These are phyloP conservation scores for Actinostola sp. DNA, from an alignment of 92 coral and sea anemone genomes.

Conservation along the genomic window DNA sequence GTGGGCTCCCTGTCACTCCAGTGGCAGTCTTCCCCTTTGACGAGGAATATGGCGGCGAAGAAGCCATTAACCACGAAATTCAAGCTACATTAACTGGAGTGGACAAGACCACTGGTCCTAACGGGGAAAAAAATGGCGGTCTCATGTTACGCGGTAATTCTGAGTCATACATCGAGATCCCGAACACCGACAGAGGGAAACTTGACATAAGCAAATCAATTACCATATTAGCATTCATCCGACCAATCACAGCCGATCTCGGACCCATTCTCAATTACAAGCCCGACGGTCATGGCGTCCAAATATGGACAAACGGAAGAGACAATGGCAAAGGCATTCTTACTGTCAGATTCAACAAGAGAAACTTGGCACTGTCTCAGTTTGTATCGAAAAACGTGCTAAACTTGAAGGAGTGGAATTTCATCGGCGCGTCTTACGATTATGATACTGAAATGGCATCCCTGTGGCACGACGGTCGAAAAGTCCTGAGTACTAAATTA, in stretches of 20 bases:
- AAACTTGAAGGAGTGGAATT: conserved; percentile 57
- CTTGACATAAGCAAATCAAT: conserved; percentile 54
- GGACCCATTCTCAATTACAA: conserved; percentile 72
- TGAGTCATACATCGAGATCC: conserved; percentile 65
- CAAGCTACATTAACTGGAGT: conserved; percentile 29
- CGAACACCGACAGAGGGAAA: conserved; percentile 18
- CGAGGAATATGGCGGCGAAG: conserved; percentile 36
- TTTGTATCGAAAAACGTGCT: conserved; percentile 31
- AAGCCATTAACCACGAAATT: conserved; percentile 35
- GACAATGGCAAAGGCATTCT: conserved; percentile 31
- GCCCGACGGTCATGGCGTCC: conserved; percentile 58
- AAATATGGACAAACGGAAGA: conserved; percentile 46
- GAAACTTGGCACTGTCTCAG: conserved; percentile 9
- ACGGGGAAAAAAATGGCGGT: conserved; percentile 57
- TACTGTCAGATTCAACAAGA: conserved; percentile 47
- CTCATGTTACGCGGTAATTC: conserved; percentile 38
- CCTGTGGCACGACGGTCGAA: conserved; percentile 61
- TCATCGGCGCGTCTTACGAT: conserved; percentile 68
- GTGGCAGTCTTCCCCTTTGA: conserved; percentile 68
- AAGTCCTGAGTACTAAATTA: conserved; percentile 26
- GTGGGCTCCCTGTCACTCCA: conserved; percentile 37
- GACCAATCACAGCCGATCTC: conserved; percentile 43
- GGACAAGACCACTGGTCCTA: conserved; percentile 40
- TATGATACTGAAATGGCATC: conserved; percentile 49
- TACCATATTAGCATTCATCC: conserved; percentile 51